Evolutionary conservation across 2,888 invertebrate species (phyloP).

Genomic region (Synanthedon myopaeformis): DNA sequence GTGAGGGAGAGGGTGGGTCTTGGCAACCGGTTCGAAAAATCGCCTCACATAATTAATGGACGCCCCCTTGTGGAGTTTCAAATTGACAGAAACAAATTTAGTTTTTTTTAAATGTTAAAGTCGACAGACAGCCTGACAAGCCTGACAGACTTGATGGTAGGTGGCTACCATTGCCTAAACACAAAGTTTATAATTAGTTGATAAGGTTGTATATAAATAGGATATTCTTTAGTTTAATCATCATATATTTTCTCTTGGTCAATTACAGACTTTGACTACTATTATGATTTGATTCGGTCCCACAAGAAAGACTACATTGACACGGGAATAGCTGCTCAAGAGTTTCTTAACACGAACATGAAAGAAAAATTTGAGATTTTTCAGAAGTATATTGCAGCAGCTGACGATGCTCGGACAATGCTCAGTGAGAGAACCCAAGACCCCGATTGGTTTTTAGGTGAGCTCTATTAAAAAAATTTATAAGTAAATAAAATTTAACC

Average conservation of each 20-base stretch:
- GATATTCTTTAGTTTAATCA: conserved; percentile 1
- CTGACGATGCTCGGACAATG: conserved; percentile 68
- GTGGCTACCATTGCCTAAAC: not conserved
- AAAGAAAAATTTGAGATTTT: conserved; percentile 58
- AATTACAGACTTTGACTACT: conserved; percentile 75
- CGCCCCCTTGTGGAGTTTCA: too few relatives aligned
- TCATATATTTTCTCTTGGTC: too few relatives aligned
- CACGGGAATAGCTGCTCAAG: conserved; percentile 77
- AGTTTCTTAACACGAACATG: conserved; percentile 78
- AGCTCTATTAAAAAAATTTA: not conserved
- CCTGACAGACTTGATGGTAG: too few relatives aligned
- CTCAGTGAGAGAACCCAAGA: conserved; percentile 75
- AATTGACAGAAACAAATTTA: too few relatives aligned
- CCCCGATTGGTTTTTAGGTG: conserved; percentile 84
- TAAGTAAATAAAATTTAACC: not conserved
- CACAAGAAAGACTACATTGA: conserved; percentile 77
- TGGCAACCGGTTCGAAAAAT: too few relatives aligned
- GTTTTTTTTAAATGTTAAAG: too few relatives aligned
- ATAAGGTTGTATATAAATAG: not conserved
- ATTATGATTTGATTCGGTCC: conserved; percentile 77
- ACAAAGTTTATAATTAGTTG: too few relatives aligned
- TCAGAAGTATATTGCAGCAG: conserved; percentile 51
- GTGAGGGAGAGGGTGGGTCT: too few relatives aligned
- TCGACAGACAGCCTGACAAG: too few relatives aligned
- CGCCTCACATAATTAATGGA: too few relatives aligned